Evolutionary conservation across 2,888 invertebrate genomes (phyloP).

Genomic region (Schrankia costaestrigalis): DNA sequence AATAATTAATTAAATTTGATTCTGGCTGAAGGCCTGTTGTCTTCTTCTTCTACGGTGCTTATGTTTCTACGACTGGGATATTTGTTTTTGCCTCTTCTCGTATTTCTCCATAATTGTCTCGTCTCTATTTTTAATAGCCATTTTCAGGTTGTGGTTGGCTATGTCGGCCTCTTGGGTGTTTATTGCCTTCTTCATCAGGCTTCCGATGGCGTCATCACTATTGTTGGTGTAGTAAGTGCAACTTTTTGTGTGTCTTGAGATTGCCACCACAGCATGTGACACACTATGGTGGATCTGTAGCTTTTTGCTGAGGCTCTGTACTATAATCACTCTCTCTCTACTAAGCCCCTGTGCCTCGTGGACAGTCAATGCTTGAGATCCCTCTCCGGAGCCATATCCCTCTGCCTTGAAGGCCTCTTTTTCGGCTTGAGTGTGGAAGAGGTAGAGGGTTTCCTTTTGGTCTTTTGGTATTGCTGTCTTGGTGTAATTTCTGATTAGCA

Average conservation of each 20-base stretch:
- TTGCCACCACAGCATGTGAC: slow-evolving; percentile 16
- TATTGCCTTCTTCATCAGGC: slow-evolving; percentile 6
- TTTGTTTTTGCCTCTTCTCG: no score
- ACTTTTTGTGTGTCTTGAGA: slow-evolving; percentile 14
- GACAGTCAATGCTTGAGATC: slow-evolving; percentile 13
- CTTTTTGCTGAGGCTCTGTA: slow-evolving; percentile 6
- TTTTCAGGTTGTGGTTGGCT: no score
- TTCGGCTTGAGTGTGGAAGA: slow-evolving; percentile 18
- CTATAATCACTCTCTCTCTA: neutral
- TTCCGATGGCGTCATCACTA: slow-evolving; percentile 6
- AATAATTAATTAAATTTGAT: no score
- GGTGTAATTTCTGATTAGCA: slow-evolving; percentile 4
- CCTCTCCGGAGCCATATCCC: slow-evolving; percentile 14
- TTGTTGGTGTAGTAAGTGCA: slow-evolving; percentile 14
- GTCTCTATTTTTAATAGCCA: no score
- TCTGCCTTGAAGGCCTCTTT: slow-evolving; percentile 5
- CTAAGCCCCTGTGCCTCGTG: slow-evolving; percentile 19
- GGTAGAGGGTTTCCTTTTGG: slow-evolving; percentile 9
- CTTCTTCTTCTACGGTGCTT: no score
- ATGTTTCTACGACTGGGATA: no score
- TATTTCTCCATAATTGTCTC: no score
- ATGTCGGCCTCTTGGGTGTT: no score
- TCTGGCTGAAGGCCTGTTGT: no score
- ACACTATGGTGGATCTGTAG: slow-evolving; percentile 11
- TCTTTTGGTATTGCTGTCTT: slow-evolving; percentile 1